Percentiles rank a stretch among this genome's conserved stretches.
Evolutionary conservation across 2,113 vertebrate species (phyloP).

Genomic region (Felis catus): F.catus_Fca126_mat1.0 CM031419.1:213568001-213568500

Average conservation of each 20-base stretch:
- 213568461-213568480: not conserved
- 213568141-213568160: not conserved
- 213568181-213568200: not conserved
- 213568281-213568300: not conserved
- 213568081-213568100: not conserved
- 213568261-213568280: not conserved
- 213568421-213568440: not conserved
- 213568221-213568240: not conserved
- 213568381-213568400: not conserved
- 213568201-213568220: not conserved
- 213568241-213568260: not conserved
- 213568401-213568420: not conserved
- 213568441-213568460: not conserved
- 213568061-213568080: not conserved
- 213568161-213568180: not conserved
- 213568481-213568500: not conserved
- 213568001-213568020: not conserved
- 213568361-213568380: not conserved
- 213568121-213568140: not conserved
- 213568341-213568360: not conserved
- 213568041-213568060: not conserved
- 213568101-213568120: not conserved
- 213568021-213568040: not conserved
- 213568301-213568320: not conserved
- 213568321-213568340: not conserved